Evolutionary conservation across 1,140 invertebrate species (phyloP).

Genomic region (Pentalonia nigronervosa): DNA sequence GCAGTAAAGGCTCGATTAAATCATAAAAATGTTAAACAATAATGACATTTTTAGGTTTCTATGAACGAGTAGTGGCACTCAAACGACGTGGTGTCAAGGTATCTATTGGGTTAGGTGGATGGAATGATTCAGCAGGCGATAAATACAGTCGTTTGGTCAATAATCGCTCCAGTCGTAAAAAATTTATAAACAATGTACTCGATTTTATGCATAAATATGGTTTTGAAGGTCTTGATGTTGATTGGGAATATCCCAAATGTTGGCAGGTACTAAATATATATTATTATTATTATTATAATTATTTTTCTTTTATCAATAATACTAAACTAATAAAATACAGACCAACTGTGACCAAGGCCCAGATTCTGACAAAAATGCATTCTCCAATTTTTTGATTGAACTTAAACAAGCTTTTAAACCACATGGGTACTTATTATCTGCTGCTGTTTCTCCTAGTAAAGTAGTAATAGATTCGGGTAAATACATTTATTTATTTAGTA

Average conservation of each 20-base stretch:
- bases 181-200: conserved; percentile 78
- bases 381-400: conserved; percentile 76
- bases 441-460: conserved; percentile 88
- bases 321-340: conserved; percentile 59
- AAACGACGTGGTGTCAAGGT: conserved; percentile 85
- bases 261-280: conserved; percentile 74
- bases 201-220: conserved; percentile 81
- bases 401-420: conserved; percentile 77
- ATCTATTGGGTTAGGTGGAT: conserved; percentile 83
- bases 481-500: neutral
- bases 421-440: conserved; percentile 77
- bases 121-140: conserved; percentile 87
- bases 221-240: conserved; percentile 88
- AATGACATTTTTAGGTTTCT: conserved; percentile 72
- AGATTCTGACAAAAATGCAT: conserved; percentile 80
- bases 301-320: conserved; percentile 61
- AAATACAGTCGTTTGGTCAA: conserved; percentile 86
- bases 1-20: neutral
- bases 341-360: conserved; percentile 83
- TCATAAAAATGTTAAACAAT: neutral
- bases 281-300: neutral
- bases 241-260: conserved; percentile 92
- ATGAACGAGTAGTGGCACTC: conserved; percentile 79
- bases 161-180: conserved; percentile 72
- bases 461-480: conserved; percentile 78